Percentiles rank a stretch among this genome's conserved stretches.
phyloP scores from a whole-genome alignment of 2,797 vertebrate species.

The Trematomus bernacchii region DNA sequence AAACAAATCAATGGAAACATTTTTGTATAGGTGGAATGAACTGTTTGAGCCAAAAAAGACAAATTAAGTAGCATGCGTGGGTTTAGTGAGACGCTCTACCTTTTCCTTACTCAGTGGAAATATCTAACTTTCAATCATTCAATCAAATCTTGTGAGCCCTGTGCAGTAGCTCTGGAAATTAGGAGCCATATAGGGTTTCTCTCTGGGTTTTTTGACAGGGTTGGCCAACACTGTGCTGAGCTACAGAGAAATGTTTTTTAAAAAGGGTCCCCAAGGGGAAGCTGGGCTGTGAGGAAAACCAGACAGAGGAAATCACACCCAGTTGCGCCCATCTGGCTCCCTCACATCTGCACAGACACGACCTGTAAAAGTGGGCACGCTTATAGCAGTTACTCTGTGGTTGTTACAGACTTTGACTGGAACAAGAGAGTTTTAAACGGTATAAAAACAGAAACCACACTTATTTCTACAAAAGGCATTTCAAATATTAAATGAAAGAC shows the following conservation, averaged over 20 bases:
- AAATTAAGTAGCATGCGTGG: conserved; percentile 18
- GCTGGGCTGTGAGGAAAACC: conserved; percentile 83
- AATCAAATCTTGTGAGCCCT: conserved; percentile 42
- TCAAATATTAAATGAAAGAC: conserved; percentile 25
- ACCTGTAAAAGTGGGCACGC: conserved; percentile 61
- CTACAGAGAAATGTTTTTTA: conserved; percentile 66
- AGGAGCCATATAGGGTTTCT: conserved; percentile 65
- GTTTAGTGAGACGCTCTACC: conserved; percentile 22
- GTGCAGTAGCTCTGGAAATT: conserved; percentile 59
- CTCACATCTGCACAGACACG: conserved; percentile 66
- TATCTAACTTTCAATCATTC: conserved; percentile 53
- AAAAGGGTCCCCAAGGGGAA: conserved; percentile 83
- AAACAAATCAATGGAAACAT: conserved; percentile 27
- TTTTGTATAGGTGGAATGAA: conserved; percentile 43
- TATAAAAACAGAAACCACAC: conserved; percentile 38
- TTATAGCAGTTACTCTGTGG: conserved; percentile 60
- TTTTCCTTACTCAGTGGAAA: conserved; percentile 53
- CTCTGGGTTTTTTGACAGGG: conserved; percentile 43
- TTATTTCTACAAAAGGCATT: conserved; percentile 28
- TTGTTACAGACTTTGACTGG: conserved; percentile 35
- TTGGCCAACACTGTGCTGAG: conserved; percentile 35
- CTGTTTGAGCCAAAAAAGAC: conserved; percentile 39
- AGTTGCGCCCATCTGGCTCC: conserved; percentile 72
- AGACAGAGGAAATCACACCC: conserved; percentile 85
- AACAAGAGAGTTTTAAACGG: conserved; percentile 43